A percentile compares a stretch with the other conserved stretches of the same genome.
Evolutionary conservation across 2,888 invertebrate species (phyloP).

Genomic region (Scaptomyza parva): DNA sequence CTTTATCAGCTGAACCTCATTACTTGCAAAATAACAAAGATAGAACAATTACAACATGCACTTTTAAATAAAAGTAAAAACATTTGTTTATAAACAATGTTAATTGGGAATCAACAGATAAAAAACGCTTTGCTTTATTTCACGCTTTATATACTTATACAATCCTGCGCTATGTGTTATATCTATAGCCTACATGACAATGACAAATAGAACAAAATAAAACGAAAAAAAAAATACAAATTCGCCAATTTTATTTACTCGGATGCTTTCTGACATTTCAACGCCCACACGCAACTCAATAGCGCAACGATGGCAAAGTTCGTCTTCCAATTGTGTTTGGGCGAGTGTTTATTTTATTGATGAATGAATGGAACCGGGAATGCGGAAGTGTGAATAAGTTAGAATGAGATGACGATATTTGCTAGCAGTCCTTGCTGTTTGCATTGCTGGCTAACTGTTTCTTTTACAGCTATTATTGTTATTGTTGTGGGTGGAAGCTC

Average conservation of each 20-base stretch:
- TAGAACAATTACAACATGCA: neutral
- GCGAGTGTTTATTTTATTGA: constrained; percentile 42
- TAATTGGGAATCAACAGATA: neutral
- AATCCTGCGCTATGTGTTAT: too few species aligned
- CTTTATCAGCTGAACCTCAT: constrained; percentile 4
- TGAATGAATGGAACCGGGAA: constrained; percentile 44
- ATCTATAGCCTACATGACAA: constrained; percentile 20
- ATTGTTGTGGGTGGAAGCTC: constrained; percentile 3
- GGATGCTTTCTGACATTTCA: constrained; percentile 68
- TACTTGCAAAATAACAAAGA: constrained; percentile 2
- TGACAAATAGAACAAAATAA: constrained; percentile 21
- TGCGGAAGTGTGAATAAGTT: constrained; percentile 41
- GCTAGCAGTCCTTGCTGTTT: constrained; percentile 2
- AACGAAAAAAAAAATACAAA: constrained; percentile 27
- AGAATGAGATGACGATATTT: constrained; percentile 16
- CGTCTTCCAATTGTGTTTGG: constrained; percentile 21
- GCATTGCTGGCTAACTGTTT: constrained; percentile 30
- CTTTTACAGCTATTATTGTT: constrained; percentile 10
- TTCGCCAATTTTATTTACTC: constrained; percentile 70
- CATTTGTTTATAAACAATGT: neutral
- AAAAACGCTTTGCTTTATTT: too few species aligned
- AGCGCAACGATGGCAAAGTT: constrained; percentile 48
- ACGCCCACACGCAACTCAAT: constrained; percentile 53
- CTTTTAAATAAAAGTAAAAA: neutral
- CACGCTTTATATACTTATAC: too few species aligned